A percentile compares a stretch with the other conserved stretches of the same genome.
phyloP scores from a whole-genome alignment of 2,797 vertebrate genomes.

The Siniperca scherzeri region DNA sequence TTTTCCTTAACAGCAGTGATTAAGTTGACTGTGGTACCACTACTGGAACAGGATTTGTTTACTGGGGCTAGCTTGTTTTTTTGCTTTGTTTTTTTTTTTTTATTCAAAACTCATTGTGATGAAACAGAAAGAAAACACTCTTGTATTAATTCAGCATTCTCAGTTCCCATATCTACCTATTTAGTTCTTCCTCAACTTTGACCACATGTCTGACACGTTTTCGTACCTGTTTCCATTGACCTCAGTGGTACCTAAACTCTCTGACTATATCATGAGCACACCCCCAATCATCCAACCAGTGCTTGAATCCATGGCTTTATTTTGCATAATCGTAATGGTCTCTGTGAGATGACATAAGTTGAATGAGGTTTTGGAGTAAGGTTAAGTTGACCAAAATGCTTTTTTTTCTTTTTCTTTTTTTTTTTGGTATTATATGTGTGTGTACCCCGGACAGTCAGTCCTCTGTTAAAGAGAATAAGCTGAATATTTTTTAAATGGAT shows the following conservation, averaged over 20 bases:
- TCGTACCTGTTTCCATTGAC: conserved; percentile 59
- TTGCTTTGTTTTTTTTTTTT: background rate
- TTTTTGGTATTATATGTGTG: conserved; percentile 57
- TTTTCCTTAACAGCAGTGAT: conserved; percentile 34
- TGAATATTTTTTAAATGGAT: conserved; percentile 87
- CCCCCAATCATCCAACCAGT: conserved; percentile 65
- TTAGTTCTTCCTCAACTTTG: conserved; percentile 13
- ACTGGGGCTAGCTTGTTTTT: conserved; percentile 57
- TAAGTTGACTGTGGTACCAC: conserved; percentile 39
- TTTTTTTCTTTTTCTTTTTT: conserved; percentile 33
- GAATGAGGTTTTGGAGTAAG: conserved; percentile 76
- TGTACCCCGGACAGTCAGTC: conserved; percentile 78
- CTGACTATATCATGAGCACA: conserved; percentile 62
- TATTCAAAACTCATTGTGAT: conserved; percentile 36
- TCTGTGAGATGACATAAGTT: conserved; percentile 88
- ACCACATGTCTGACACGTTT: conserved; percentile 25
- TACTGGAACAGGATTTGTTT: conserved; percentile 50
- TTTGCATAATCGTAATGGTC: conserved; percentile 87
- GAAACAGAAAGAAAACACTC: conserved; percentile 19
- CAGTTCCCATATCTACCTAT: conserved; percentile 16
- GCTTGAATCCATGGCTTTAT: conserved; percentile 85
- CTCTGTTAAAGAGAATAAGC: conserved; percentile 82
- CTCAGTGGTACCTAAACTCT: conserved; percentile 59
- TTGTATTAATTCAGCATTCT: conserved; percentile 22
- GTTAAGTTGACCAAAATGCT: conserved; percentile 85